Conservation (phyloP, 1,140 invertebrate genomes). For the Cepaea nemoralis region DNA sequence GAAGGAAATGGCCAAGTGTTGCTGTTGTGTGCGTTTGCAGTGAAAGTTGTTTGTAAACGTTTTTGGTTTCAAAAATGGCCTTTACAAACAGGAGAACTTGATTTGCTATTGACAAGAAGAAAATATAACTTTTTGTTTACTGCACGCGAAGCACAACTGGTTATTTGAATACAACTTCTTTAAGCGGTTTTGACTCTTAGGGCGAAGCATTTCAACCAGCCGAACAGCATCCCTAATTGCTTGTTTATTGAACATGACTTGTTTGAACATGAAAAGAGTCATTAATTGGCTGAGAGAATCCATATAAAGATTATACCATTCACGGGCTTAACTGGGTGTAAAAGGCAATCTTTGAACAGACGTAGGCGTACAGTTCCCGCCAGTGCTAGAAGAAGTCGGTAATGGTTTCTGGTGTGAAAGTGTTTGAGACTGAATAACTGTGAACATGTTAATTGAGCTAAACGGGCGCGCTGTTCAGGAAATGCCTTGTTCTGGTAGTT, state of each 20-base stretch:
- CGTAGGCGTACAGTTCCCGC: neutral
- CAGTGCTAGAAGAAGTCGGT: neutral
- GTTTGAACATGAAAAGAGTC: neutral
- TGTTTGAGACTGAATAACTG: neutral
- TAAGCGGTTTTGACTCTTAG: neutral
- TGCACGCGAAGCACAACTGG: too few species aligned
- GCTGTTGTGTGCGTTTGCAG: neutral
- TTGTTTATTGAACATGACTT: neutral
- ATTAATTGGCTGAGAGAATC: neutral
- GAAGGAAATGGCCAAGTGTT: neutral
- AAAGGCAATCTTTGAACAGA: neutral
- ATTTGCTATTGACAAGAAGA: neutral
- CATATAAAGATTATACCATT: neutral
- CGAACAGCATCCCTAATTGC: neutral
- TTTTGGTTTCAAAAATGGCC: neutral
- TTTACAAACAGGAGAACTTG: neutral
- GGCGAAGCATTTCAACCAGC: neutral
- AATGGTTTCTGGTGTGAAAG: too few species aligned
- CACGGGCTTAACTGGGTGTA: neutral
- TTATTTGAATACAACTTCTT: neutral
- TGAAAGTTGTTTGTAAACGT: neutral
- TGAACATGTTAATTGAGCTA: neutral
- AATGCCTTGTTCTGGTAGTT: neutral
- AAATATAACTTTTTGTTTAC: too few species aligned
- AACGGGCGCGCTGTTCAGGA: neutral